Base-by-base conservation (phyloP, 2,113 vertebrate genomes). In the Excalfactoria chinensis region DNA sequence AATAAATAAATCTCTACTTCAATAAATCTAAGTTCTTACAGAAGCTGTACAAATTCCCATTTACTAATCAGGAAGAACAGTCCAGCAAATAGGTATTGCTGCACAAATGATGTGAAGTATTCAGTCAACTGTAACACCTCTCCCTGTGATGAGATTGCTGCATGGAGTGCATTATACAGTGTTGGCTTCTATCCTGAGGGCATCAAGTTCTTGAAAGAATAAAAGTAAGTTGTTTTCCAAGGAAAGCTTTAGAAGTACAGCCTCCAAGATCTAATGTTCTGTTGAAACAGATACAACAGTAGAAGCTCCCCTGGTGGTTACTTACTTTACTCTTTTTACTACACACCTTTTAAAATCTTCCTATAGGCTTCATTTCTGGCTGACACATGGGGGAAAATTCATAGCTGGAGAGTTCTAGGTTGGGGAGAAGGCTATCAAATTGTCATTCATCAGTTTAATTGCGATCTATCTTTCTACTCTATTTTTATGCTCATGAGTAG, bases 401-500 rank as follows among this genome's bases (percentile, higher is more conserved):
- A 77, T 13, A 44, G 84, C 72, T 51, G 64, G 82, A 68, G 85
- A 95, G 88, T 82, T 89, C 21, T 49, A 43, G 58, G 44, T 7
- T 70, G 67, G 37, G 16, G 76, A n/a, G 49, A 82, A 79, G 86
- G 89, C 72, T 79, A 89, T 76, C 81, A 79, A 73, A 62, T 69
- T 26, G 48, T 4, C 86, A 94, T 73, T 84, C 90, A 91, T 92
- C 80, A 73, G 60, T 75, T 94, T 86, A 70, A 78, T 64, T 58
- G 60, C 46, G 70, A 8, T 77, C 68, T 90, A 5, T 78, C 75
- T 79, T 85, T 63, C 56, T 55, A 83, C 55, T 80, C 59, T 5
- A 22, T 75, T 89, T 88, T 90, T 90, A 37, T 74, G 56, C 91
- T 92, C n/a, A 89, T 48, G 77, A 95, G 74, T 84, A 62, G 84